A percentile compares a stretch with the other conserved stretches of the same genome.
Evolutionary conservation across 2,888 invertebrate species (phyloP).

Genomic region (Calameuta idolon): DNA sequence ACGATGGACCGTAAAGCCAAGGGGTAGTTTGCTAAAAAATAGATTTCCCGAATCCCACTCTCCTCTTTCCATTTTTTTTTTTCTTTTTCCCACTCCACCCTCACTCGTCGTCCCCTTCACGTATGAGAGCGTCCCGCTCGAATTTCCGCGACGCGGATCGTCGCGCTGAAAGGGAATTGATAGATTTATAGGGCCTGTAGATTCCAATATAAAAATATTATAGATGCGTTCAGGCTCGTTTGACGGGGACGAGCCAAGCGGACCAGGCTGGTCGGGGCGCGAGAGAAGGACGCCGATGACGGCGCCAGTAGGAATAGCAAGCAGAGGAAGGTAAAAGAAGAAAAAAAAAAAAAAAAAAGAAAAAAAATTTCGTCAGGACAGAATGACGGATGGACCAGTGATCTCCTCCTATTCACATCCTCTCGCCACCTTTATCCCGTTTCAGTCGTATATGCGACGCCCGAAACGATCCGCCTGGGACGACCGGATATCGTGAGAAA

Average conservation of each 20-base stretch:
- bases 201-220: constrained; percentile 56
- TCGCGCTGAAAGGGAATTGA: constrained; percentile 43
- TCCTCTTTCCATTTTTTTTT: constrained; percentile 4
- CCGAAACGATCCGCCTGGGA: background rate
- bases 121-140: constrained; percentile 5
- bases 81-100: background rate
- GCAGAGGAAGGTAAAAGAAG: constrained; percentile 11
- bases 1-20: background rate
- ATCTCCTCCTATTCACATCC: constrained; percentile 43
- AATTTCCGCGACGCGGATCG: background rate
- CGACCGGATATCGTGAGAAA: background rate
- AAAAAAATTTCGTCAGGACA: constrained; percentile 29
- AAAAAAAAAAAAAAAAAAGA: constrained; percentile 9
- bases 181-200: constrained; percentile 54
- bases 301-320: background rate
- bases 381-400: constrained; percentile 45
- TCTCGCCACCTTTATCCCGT: constrained; percentile 31
- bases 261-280: background rate
- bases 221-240: constrained; percentile 29
- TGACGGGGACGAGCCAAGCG: background rate
- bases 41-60: background rate
- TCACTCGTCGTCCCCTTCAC: constrained; percentile 11
- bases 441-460: constrained; percentile 10
- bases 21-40: background rate
- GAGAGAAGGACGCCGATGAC: background rate